Conservation (phyloP, 2,797 vertebrate genomes). For the Silurus aristotelis region DNA sequence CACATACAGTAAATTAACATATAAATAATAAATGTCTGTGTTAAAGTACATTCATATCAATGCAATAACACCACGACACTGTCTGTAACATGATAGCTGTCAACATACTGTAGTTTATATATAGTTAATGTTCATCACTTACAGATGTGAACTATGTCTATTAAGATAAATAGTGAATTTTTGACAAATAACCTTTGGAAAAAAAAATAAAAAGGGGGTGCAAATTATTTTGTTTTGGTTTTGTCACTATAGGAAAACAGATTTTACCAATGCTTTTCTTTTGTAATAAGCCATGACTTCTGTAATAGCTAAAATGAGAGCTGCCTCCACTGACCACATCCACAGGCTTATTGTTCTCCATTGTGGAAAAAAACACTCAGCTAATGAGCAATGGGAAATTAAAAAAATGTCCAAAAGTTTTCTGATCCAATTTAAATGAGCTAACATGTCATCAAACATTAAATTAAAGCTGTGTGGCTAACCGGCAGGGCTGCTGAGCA, state of each 20-base stretch:
- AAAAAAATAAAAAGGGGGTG: neutral
- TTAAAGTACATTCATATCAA: neutral
- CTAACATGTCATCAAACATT: constrained; percentile 33
- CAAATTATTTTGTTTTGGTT: neutral
- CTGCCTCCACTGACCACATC: constrained; percentile 11
- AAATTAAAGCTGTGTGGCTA: constrained; percentile 16
- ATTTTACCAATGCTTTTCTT: neutral
- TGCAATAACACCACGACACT: neutral
- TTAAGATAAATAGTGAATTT: neutral
- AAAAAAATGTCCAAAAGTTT: constrained; percentile 27
- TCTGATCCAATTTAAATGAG: constrained; percentile 10
- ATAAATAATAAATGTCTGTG: neutral
- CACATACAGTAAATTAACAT: neutral
- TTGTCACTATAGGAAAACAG: neutral
- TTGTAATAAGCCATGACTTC: constrained; percentile 3
- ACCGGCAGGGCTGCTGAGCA: constrained; percentile 47
- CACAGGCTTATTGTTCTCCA: constrained; percentile 1
- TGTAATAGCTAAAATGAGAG: constrained; percentile 10
- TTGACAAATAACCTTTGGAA: neutral
- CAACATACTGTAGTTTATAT: neutral
- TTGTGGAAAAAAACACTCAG: constrained; percentile 23
- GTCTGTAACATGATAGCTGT: neutral
- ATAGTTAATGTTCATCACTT: neutral
- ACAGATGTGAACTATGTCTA: neutral
- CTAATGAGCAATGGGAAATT: constrained; percentile 37